Base-by-base conservation (phyloP, 1,140 invertebrate species). In the Diorhabda sublineata region DNA sequence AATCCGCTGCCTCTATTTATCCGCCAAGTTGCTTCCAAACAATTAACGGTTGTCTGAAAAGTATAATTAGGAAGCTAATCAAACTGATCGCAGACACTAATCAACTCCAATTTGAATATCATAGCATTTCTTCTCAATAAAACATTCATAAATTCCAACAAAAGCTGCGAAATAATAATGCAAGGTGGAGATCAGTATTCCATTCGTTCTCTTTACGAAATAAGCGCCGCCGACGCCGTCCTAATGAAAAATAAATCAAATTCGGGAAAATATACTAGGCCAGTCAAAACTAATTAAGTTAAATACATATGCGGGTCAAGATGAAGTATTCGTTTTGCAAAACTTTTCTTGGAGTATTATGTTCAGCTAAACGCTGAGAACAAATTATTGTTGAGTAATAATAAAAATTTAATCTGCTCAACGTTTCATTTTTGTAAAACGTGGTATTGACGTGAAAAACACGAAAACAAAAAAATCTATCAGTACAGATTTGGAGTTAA, bases 231-330 rank as follows among this genome's bases (percentile, higher is more conserved):
- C 26, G 26, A 26, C 58, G 11, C 9, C 61, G 4, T 5, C 44
- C 11, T 62, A 62, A 62, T 62, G 44, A 62, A 62, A 62, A 62
- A 62, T 62, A 62, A 62, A 62, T 62, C 44, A 62, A 45, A 45
- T 62, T 62, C 8, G 8, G 45, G 8, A 52, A 4, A 52, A 52
- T 8, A 52, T 8, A 52, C 6, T 52, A 52, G 47, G 47, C 47
- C 47, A 52, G 47, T 52, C 47, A 52, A n/a, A 4, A 52, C 6
- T 26, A 26, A 26, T 26, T 26, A 26, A 26, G 26, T 26, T 26
- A 26, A 26, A 26, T 26, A 26, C 26, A 26, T 26, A 26, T 26
- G 26, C 26, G 26, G 26, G 26, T 26, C 26, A 26, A 26, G 26
- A 26, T 26, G 26, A 26, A 26, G 26, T 26, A 26, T 26, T 26